Base-by-base conservation (phyloP, 2,888 invertebrate genomes). In the Sepiola atlantica region DNA sequence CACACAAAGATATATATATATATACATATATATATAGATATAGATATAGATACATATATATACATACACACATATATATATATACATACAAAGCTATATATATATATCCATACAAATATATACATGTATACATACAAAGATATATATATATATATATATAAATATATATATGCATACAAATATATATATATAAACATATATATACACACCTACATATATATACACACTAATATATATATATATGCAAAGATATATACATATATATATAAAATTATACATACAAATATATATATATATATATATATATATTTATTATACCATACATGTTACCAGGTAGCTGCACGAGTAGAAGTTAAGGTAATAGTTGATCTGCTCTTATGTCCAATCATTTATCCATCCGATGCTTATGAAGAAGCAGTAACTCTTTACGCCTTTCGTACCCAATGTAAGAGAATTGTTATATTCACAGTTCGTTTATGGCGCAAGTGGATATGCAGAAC, bases 281-380 rank as follows among this genome's bases (percentile, higher is more conserved):
- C 21, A 18, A 20, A 18, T 57, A 18, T 57, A 21, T 61, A 24
- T 61, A 21, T 61, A 21, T 21, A 21, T 61, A 21, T 61, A 61
- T 61, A 21, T 61, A 21, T 61, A 21, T 21, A 20, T 55, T 55
- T 55, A 18, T 20, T 57, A 6, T 57, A 18, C 57, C 16, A 18
- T n/a, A 0, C 2, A 12, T 28, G n/a, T n/a, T n/a, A 14, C 28
- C n/a, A 10, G 0, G 0, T 16, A n/a, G 10, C 10, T 20, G 28
- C 12, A 77, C 10, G 77, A 14, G n/a, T n/a, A 4, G 45, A 8
- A 45, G 45, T 8, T 45, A 8, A 45, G 45, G 45, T 45, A 4
- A 45, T 45, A 45, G 8, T 45, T 45, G 45, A 45, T 2, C 45
- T 45, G 45, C 2, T 45, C 45, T 45, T 45, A 45, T 45, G 2